Evolutionary conservation across 2,113 vertebrate genomes (phyloP).

Genomic region (Salvator merianae): DNA sequence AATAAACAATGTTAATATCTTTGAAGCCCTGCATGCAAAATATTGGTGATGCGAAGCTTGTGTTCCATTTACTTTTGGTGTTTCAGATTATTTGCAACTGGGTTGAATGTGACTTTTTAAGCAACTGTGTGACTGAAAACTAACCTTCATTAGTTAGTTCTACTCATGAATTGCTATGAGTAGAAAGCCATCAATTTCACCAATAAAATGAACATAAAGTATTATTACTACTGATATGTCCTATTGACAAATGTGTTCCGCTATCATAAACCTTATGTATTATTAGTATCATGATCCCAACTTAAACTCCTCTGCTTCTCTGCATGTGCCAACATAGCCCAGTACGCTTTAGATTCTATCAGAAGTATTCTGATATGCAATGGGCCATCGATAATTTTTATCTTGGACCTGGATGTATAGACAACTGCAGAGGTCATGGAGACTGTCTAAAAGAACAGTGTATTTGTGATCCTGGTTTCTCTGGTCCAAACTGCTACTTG

Average conservation of each 20-base stretch:
- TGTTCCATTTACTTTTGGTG: not conserved
- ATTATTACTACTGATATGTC: not conserved
- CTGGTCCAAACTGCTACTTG: conserved; percentile 91
- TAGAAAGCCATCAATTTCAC: not conserved
- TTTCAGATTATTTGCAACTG: not conserved
- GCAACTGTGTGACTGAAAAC: no score
- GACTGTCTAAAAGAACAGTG: conserved; percentile 94
- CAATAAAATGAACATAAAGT: not conserved
- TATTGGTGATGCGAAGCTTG: not conserved
- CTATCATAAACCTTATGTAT: not conserved
- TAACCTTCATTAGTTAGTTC: no score
- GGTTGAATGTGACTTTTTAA: not conserved
- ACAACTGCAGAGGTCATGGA: conserved; percentile 92
- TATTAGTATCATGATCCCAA: conserved; percentile 30
- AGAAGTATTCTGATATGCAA: conserved; percentile 91
- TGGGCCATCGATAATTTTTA: conserved; percentile 98
- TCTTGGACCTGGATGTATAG: conserved; percentile 90
- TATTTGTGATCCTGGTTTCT: conserved; percentile 93
- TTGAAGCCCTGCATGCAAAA: not conserved
- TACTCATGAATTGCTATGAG: no score
- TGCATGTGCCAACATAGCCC: conserved; percentile 74
- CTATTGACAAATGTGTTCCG: not conserved
- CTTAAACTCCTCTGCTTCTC: conserved; percentile 33
- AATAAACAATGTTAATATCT: not conserved
- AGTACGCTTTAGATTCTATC: conserved; percentile 95